Evolutionary conservation across 1,140 invertebrate genomes (phyloP), one percentile per base, ranked within the genome.

Genomic region (Halyomorpha halys): DNA sequence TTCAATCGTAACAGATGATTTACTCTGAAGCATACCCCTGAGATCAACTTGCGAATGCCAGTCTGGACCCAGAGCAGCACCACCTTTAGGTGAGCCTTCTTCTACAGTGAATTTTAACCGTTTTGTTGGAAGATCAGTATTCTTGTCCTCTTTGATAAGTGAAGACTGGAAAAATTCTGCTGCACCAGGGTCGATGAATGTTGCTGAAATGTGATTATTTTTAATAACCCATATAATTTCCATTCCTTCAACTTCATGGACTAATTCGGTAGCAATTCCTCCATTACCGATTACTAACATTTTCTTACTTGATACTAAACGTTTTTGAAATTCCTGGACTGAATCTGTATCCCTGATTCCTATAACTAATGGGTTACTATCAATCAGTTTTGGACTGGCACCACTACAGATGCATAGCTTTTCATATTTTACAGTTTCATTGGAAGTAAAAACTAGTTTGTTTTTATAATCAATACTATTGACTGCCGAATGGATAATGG

Each of bases 331-430:
- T 65, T 83, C 81, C 72, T 86, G 73, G 0, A 96, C 91, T 23
- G 94, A 97, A 73, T 97, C 91, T n/a, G 91, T 97, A 73, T 98
- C 95, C 69, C 94, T 81, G 65, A 98, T 94, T 15, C 91, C 91
- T 59, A 97, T 70, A 53, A 97, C 81, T 73, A 81, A 78, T 0
- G 80, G 76, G 73, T 85, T 83, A 18, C 78, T 75, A 70, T 76
- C 74, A 64, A 91, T 84, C 51, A 94, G 73, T 75, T 89, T 92
- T 8, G 95, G 91, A 70, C 76, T 78, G 44, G 86, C 94, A 15
- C 95, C 95, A 44, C 85, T 88, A 74, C 94, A 97, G 44, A 99
- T 78, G 72, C 94, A 98, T 2, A 98, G 72, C 75, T 88, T 89
- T 67, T 85, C 77, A 77, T 94, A 98, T 18, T 77, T 75, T 30